Conservation (phyloP, 1,140 invertebrate genomes). For the Conopomorpha cramerella region DNA sequence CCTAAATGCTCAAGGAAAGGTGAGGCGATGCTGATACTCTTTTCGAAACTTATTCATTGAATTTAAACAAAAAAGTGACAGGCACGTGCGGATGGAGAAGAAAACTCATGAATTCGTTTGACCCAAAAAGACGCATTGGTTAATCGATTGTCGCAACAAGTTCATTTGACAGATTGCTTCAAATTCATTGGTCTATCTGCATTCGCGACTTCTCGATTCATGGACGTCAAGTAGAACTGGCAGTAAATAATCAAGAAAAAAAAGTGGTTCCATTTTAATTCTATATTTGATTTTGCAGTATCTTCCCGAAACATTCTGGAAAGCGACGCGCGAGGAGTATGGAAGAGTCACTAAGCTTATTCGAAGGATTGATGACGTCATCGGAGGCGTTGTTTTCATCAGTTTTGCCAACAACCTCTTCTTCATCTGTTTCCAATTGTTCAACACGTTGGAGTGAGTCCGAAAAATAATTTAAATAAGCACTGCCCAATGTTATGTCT, state of each 20-base stretch:
- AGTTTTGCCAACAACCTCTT: slow-evolving; percentile 77
- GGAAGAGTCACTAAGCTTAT: slow-evolving; percentile 64
- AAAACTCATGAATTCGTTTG: slow-evolving; percentile 1
- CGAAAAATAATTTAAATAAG: neutral
- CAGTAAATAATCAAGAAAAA: neutral
- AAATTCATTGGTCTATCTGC: too few relatives aligned
- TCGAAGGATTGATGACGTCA: slow-evolving; percentile 61
- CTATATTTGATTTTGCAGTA: slow-evolving; percentile 33
- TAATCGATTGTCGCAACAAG: too few relatives aligned
- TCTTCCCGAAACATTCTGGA: slow-evolving; percentile 65
- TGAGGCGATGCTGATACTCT: slow-evolving; percentile 7
- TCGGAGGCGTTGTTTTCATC: slow-evolving; percentile 67
- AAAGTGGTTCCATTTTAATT: neutral
- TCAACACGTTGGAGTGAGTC: slow-evolving; percentile 70
- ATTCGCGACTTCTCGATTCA: neutral
- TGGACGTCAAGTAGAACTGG: neutral
- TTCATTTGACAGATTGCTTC: too few relatives aligned
- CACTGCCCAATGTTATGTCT: too few relatives aligned
- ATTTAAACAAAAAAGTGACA: too few relatives aligned
- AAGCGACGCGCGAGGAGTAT: slow-evolving; percentile 63
- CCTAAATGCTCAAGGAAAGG: slow-evolving; percentile 54
- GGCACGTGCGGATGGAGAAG: too few relatives aligned
- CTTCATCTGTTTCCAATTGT: slow-evolving; percentile 74
- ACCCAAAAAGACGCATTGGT: neutral
- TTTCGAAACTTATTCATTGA: too few relatives aligned